Evolutionary conservation across 1,140 invertebrate genomes (phyloP), one percentile per base, ranked within the genome.

Genomic region (Pseudomyrmex dendroicus): DNA sequence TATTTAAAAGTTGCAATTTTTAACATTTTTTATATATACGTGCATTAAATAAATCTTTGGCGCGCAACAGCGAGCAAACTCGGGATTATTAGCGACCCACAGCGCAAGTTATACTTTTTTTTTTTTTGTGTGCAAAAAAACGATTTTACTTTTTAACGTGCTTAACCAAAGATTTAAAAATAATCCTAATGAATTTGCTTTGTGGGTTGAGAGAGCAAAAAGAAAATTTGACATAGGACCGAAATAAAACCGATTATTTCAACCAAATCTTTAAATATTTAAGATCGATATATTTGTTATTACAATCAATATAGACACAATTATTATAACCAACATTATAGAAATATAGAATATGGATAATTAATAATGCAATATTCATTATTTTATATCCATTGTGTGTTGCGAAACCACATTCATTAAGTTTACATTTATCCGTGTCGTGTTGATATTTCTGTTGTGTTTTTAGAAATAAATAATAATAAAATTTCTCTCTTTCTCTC

Each of bases 301-400:
- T 20, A 15, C 22, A 80, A 80, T 70, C 76, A 59, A 80, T 72
- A 72, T 12, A 15, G 48, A 17, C 12, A 13, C 35, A 70, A 72
- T 15, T 48, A 8, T 70, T 46, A 80, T 46, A 80, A 70, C 66
- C 48, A 62, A 56, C 22, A 35, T 35, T 7, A 35, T 35, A 57
- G 44, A 12, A 80, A 70, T 61, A 72, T 35, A 61, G 44, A 80
- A 70, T 80, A 80, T 80, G 22, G 54, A 61, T 80, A 80, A 80
- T 80, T 80, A 80, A 80, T 80, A 22, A 59, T 8, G 56, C 25
- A 80, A 72, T 80, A 80, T 72, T 80, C 48, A 80, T 70, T 80
- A 72, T 72, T 70, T 68, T 67, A 8, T 50, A 80, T 22, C 12
- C n/a, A 59, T 46, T 59, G 35, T 35, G 35, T 3, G 25, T 3